A percentile compares a stretch with the other conserved stretches of the same genome.
phyloP scores from a whole-genome alignment of 1,140 invertebrate genomes.

The Cotesia vestalis region DNA sequence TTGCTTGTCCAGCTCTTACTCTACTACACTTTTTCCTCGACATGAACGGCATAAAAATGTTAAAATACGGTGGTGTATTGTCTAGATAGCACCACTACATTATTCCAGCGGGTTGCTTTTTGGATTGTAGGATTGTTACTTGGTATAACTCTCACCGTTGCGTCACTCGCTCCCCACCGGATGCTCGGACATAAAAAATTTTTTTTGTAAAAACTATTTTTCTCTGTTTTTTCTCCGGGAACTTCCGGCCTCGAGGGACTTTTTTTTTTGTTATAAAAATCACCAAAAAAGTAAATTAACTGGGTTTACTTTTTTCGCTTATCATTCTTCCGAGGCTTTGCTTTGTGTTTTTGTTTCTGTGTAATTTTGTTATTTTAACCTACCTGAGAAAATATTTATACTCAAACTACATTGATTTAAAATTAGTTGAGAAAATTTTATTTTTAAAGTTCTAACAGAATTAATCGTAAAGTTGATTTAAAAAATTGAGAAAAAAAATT shows the following conservation, averaged over 20 bases:
- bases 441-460: too few species aligned
- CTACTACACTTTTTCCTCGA: background rate
- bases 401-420: too few species aligned
- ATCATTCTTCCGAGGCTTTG: conserved; percentile 22
- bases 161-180: conserved; percentile 48
- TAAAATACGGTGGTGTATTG: too few species aligned
- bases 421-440: too few species aligned
- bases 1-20: background rate
- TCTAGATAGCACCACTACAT: too few species aligned
- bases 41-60: background rate
- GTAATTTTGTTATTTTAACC: background rate
- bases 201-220: conserved; percentile 38
- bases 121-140: conserved; percentile 9
- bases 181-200: conserved; percentile 53
- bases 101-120: too few species aligned
- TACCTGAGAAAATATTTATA: background rate
- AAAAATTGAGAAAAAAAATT: too few species aligned
- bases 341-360: background rate
- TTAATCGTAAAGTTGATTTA: too few species aligned
- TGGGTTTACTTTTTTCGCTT: conserved; percentile 35
- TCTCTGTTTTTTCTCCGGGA: conserved; percentile 36
- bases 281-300: conserved; percentile 47
- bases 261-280: too few species aligned
- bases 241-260: conserved; percentile 47
- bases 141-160: conserved; percentile 30